Evolutionary conservation across 2,113 vertebrate genomes (phyloP).

Genomic region (Callopanchax toddi): DNA sequence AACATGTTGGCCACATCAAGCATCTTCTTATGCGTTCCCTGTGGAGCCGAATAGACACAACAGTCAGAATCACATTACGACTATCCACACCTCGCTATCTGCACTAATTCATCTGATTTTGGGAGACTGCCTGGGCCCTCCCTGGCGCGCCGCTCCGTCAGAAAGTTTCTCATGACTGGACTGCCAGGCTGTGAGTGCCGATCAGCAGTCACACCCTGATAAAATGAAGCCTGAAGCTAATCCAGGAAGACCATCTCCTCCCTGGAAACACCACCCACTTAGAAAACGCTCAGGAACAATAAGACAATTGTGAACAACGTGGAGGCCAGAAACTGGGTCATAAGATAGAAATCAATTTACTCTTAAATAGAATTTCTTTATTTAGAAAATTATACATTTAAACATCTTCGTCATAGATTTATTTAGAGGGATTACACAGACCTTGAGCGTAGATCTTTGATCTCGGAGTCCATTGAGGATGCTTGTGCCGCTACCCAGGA

Average conservation of each 20-base stretch:
- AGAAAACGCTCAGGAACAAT: conserved; percentile 47
- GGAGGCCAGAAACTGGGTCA: conserved; percentile 33
- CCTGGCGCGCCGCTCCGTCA: conserved; percentile 43
- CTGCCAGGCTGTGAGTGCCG: conserved; percentile 24
- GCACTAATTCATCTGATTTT: conserved; percentile 39
- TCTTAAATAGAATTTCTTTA: too few species aligned
- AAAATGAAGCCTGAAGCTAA: conserved; percentile 63
- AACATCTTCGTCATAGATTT: neutral
- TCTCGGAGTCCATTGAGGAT: conserved; percentile 92
- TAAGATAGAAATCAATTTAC: neutral
- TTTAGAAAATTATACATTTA: too few species aligned
- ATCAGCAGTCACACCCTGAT: conserved; percentile 80
- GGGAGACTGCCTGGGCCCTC: conserved; percentile 39
- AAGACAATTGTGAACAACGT: conserved; percentile 37
- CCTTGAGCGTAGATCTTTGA: conserved; percentile 95
- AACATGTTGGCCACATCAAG: conserved; percentile 97
- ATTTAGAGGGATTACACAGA: conserved; percentile 28
- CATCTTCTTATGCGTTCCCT: conserved; percentile 98
- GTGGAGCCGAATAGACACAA: conserved; percentile 6
- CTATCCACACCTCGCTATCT: conserved; percentile 17
- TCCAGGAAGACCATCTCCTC: conserved; percentile 73
- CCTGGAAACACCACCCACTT: conserved; percentile 67
- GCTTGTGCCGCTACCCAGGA: conserved; percentile 91
- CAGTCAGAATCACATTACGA: conserved; percentile 9
- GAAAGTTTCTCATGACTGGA: conserved; percentile 68